Evolutionary conservation across 1,140 invertebrate genomes (phyloP), one percentile per base, ranked within the genome.

Genomic region (Meloidogyne floridensis): DNA sequence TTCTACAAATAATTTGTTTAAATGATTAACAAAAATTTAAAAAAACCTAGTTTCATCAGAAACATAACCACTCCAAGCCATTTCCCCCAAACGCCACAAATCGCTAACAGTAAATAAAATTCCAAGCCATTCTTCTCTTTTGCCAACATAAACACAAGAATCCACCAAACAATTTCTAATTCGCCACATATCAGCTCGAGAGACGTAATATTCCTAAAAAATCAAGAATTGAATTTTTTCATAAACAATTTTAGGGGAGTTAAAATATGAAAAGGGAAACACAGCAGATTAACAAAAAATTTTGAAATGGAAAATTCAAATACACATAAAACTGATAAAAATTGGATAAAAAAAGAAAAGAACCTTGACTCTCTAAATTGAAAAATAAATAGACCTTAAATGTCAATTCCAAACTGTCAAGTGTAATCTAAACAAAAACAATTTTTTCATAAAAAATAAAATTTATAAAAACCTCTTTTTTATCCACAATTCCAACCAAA

Each of bases 111-210:
- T 83, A 65, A 80, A 85, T 32, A 76, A 73, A 86, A 92, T 92
- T 74, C 90, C 91, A 80, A 94, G 95, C 91, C 95, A 96, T 91
- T 97, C 95, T 76, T 98, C 93, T 90, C 96, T 97, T 91, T 98
- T 98, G 87, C 96, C 96, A 70, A 95, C 92, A 91, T 98, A 97
- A 3, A 97, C 95, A 92, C 96, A 97, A 51, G 94, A 95, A 85
- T 95, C 94, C 1, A 94, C 93, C 91, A 98, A 91, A 91, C 93
- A 94, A 86, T 95, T 96, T 91, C 96, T 96, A 8, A 98, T 90
- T 72, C 96, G 92, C 95, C 96, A 98, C 96, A 99, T 99, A 92
- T 99, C 97, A 20, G 96, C 96, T 80, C 97, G 92, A 11, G 96
- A 96, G 92, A 98, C 93, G 88, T 99, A 99, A 90, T 98, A 96